A percentile compares a stretch with the other conserved stretches of the same genome.
phyloP scores from a whole-genome alignment of 2,113 vertebrate genomes.

The Athene noctua region DNA sequence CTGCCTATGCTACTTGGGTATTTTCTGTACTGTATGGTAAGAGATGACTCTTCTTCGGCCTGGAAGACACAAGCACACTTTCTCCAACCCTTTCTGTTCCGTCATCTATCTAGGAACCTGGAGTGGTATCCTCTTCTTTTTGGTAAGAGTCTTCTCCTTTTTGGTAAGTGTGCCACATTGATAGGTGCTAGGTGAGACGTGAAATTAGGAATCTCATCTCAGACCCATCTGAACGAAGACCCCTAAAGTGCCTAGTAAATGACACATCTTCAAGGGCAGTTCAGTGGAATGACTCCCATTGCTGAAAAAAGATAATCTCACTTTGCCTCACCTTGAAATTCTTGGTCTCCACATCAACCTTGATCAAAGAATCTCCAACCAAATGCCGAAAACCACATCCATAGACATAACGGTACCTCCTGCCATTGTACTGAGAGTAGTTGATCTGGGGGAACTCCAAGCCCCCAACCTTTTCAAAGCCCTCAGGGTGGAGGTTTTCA shows the following conservation, averaged over 20 bases:
- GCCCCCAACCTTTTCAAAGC: conserved; percentile 80
- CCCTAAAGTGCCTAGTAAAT: neutral
- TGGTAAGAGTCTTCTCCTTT: neutral
- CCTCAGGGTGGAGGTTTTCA: conserved; percentile 82
- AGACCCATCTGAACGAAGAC: neutral
- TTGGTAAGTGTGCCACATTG: neutral
- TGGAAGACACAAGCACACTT: neutral
- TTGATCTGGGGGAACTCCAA: conserved; percentile 94
- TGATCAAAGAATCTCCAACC: conserved; percentile 86
- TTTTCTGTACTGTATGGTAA: neutral
- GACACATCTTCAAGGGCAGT: neutral
- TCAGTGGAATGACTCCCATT: neutral
- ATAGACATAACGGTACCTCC: conserved; percentile 87
- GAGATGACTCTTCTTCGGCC: neutral
- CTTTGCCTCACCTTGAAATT: conserved; percentile 76
- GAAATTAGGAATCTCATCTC: neutral
- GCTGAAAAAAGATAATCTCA: neutral
- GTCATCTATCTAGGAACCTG: neutral
- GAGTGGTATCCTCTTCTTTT: neutral
- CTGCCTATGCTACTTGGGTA: neutral
- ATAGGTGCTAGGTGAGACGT: neutral
- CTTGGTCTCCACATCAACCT: conserved; percentile 83
- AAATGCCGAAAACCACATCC: conserved; percentile 89
- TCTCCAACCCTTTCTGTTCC: neutral
- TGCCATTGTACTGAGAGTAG: conserved; percentile 77